These are phyloP conservation scores for Drosophila teissieri DNA, from an alignment of 1,140 invertebrate species.

Conservation along the genomic window DNA sequence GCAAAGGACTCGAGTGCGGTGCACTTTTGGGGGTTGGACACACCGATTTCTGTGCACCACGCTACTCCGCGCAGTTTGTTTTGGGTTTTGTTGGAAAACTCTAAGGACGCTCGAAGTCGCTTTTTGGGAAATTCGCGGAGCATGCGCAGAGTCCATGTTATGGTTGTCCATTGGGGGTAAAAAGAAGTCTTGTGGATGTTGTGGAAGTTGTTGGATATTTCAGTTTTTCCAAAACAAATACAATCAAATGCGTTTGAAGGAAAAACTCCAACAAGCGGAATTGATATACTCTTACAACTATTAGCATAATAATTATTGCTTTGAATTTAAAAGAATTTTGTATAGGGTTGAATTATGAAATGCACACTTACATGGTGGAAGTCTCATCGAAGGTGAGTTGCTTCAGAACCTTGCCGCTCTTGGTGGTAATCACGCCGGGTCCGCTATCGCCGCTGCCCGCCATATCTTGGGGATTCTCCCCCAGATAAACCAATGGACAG, in stretches of 20 bases:
- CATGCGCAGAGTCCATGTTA: conserved; percentile 74
- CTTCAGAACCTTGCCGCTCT: conserved; percentile 71
- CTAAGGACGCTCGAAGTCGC: conserved; percentile 28
- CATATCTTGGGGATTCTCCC: conserved; percentile 32
- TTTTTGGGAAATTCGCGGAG: conserved; percentile 54
- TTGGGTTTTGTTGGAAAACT: conserved; percentile 67
- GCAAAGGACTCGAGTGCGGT: conserved; percentile 38
- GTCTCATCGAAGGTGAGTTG: conserved; percentile 66
- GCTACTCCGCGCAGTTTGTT: conserved; percentile 39
- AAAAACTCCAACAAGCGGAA: too few species aligned
- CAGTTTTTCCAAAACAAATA: too few species aligned
- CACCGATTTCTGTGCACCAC: conserved; percentile 1
- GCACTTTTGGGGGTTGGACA: conserved; percentile 71
- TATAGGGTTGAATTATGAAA: too few species aligned
- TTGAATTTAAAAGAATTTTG: too few species aligned
- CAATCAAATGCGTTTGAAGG: too few species aligned
- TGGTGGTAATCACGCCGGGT: conserved; percentile 57
- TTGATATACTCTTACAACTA: too few species aligned
- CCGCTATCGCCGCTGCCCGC: conserved; percentile 43
- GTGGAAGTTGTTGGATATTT: not conserved
- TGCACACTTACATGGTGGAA: conserved; percentile 62
- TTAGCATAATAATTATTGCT: too few species aligned
- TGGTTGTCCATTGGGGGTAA: conserved; percentile 19
- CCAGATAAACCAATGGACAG: conserved; percentile 68
- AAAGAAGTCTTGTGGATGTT: not conserved